Evolutionary conservation across 2,113 vertebrate genomes (phyloP), one percentile per base, ranked within the genome.

Genomic region (Macheiramphus alcinus): DNA sequence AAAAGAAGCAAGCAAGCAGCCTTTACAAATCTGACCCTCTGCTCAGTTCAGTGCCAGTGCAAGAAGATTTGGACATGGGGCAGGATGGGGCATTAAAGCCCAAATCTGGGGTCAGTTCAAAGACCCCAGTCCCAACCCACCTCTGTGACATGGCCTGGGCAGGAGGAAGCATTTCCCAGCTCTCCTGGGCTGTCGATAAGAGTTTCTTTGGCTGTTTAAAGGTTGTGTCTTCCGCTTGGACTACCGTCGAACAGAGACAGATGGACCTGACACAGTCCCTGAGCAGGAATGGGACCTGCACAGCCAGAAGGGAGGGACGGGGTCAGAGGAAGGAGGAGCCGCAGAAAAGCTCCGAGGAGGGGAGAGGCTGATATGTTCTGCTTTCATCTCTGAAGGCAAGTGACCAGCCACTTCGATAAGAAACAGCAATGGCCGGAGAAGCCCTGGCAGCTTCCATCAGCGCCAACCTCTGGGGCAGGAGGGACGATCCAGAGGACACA

Each of bases 1-100:
- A 91, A 93, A 94, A 93, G 90, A 47, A 94, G 36, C 66, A 76
- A 80, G 73, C 42, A 65, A 86, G 53, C 66, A 90, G 74, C 29
- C 45, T 79, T 87, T 65, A 50, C 34, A 75, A 75, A 70, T 76
- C 75, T 80, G 59, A 85, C 59, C n/a, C 62, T 88, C 45, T 68
- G 43, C 38, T 82, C 73, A 68, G 58, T 71, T 82, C 80, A 86
- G 68, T 86, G 62, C 15, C 48, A 1, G 3, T 43, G 45, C 48
- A 68, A 80, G 50, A 43, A 89, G 62, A 58, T 47, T 71, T 68
- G 52, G 59, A 66, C 9, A 32, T 4, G 23, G 50, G 27, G 55
- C 32, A 76, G 23, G 9, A 61, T 13, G 10, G 21, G 20, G 29
- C 29, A 59, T 26, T 67, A 71, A 74, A 84, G 8, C n/a, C 34